Base-by-base conservation (phyloP, 2,113 vertebrate species). In the Tursiops truncatus region DNA sequence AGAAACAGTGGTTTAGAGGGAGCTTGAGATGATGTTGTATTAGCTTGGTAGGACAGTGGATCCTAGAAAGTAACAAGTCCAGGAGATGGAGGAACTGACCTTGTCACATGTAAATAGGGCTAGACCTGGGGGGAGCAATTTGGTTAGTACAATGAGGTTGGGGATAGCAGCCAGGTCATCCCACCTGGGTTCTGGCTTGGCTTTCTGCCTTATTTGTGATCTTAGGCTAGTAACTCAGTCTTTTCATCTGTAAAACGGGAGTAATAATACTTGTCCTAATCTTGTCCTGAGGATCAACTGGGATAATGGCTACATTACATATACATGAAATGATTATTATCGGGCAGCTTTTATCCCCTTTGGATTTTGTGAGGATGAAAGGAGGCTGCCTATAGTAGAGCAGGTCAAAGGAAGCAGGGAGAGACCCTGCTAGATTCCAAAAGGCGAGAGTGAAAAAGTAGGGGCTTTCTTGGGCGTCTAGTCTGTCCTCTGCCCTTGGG, bases 201-300 rank as follows among this genome's bases (percentile, higher is more conserved):
- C 44, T 97, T 63, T 92, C 36, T 56, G 58, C 33, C 44, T 71
- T 76, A n/a, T 91, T 80, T 88, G 68, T 83, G 88, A 77, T 83
- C 58, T 76, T 36, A 84, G 53, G 38, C 80, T 31, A 28, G 74
- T 41, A 25, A 31, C 60, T 89, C 8, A 12, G 89, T 80, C 56
- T 92, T 82, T 71, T 67, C 47, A 63, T 41, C 36, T 85, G 26
- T 85, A 84, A 97, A 89, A 92, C 58, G 84, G 58, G 50, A 87
- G 47, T 80, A 76, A 60, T 92, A 58, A 87, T 79, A 33, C 68
- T 44, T 77, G 76, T 62, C 36, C 23, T 71, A 3, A 10, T 2
- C 50, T 68, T 28, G 50, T 76, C 36, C 3, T 82, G 86, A 47
- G 71, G 62, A 36, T 82, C n/a, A 11, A 2, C 84, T 10, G 1